Evolutionary conservation across 2,888 invertebrate species (phyloP), one percentile per base, ranked within the genome.

Genomic region (Stictocephala bisonia): DNA sequence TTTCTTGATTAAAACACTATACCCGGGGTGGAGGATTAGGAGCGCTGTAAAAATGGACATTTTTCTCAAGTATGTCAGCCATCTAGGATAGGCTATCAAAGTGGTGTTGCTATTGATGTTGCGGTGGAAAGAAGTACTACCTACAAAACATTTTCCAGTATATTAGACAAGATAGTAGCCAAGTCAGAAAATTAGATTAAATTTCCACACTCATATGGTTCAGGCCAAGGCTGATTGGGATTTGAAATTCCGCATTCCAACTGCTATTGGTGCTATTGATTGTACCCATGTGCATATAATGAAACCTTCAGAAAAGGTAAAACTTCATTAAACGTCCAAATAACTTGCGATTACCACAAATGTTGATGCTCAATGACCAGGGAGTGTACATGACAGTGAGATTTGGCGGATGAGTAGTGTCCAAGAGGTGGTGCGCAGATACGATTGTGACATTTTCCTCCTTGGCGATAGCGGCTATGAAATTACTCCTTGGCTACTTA

Each of bases 11-110:
- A 71, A 41, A 41, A 41, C 26, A 24, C 24, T 15, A 35, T 35
- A 18, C 20, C 15, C n/a, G 35, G n/a, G 71, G 58, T 71, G 58
- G 58, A 58, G 58, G 22, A 41, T 41, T 71, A n/a, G 44, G 58
- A 13, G 26, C 22, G 41, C 11, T 15, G 60, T 20, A 71, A 60
- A 58, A 40, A 71, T 60, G 13, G 56, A 60, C 58, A 71, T 60
- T 71, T 44, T 71, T 41, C 18, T 58, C 0, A 44, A 40, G 60
- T 58, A 58, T 20, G n/a, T 71, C 1, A 71, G 58, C 41, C 41
- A 71, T 15, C 71, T 44, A 29, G 56, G 58, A 4, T 71, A n/a
- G n/a, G n/a, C n/a, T n/a, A 48, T n/a, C 60, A 60, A 60, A 71
- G 71, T 60, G 48, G 64, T 24, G 60, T 71, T 24, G 70, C 70